A percentile compares a stretch with the other conserved stretches of the same genome.
phyloP scores from a whole-genome alignment of 2,113 vertebrate species.

The Rostratula benghalensis region DNA sequence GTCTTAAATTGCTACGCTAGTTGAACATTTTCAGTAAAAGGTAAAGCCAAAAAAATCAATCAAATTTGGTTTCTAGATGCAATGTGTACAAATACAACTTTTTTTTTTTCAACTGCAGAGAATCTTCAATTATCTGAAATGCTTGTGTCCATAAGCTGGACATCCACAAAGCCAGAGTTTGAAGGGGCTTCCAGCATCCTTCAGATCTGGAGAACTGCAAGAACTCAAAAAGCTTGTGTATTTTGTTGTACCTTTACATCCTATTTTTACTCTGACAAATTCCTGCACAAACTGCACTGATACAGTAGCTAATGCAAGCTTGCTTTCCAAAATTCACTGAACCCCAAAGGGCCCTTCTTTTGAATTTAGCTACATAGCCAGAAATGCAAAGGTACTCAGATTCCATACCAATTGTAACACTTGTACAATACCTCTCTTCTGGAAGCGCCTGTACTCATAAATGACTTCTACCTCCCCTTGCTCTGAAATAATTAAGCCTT shows the following conservation, averaged over 20 bases:
- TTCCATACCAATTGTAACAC: not conserved
- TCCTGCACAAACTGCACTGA: not conserved
- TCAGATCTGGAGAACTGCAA: not conserved
- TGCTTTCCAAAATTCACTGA: not conserved
- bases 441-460: not conserved
- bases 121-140: not conserved
- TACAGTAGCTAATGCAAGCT: not conserved
- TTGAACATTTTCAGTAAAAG: not conserved
- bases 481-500: not conserved
- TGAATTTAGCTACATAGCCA: not conserved
- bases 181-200: not conserved
- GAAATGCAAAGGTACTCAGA: not conserved
- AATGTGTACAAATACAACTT: not conserved
- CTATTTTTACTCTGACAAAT: not conserved
- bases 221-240: not conserved
- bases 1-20: not conserved
- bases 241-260: not conserved
- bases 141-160: not conserved
- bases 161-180: not conserved
- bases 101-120: not conserved
- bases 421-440: not conserved
- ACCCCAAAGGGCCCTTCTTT: not conserved
- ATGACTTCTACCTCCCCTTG: not conserved
- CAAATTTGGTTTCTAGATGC: not conserved
- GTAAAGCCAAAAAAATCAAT: not conserved